Conservation (phyloP, 2,888 invertebrate species). For the Andrena flavipes region DNA sequence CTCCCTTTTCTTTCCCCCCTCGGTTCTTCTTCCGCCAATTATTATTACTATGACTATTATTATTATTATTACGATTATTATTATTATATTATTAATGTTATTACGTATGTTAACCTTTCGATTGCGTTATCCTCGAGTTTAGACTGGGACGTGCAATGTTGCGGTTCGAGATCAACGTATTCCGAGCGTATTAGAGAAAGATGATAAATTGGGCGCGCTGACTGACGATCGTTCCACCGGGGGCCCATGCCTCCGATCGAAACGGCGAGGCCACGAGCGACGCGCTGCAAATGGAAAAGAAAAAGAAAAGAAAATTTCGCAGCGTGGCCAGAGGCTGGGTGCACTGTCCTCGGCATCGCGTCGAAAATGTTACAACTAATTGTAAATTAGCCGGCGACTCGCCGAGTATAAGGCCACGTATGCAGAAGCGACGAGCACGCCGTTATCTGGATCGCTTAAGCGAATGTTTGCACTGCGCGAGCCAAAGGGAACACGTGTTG, state of each 20-base stretch:
- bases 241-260: no score
- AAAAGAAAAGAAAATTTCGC: background rate
- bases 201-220: background rate
- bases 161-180: conserved; percentile 31
- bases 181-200: conserved; percentile 18
- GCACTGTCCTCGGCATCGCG: conserved; percentile 1
- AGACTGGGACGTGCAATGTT: conserved; percentile 65
- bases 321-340: background rate
- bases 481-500: background rate
- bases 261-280: background rate
- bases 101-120: conserved; percentile 49
- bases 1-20: conserved; percentile 41
- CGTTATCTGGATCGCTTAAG: conserved; percentile 33
- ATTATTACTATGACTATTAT: conserved; percentile 40
- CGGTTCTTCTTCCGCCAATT: conserved; percentile 21
- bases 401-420: background rate
- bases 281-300: background rate
- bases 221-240: background rate
- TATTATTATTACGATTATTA: conserved; percentile 31
- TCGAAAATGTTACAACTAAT: background rate
- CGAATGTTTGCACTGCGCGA: conserved; percentile 24
- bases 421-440: background rate
- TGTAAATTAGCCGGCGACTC: background rate
- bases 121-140: conserved; percentile 62
- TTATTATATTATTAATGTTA: conserved; percentile 54